phyloP scores from a whole-genome alignment of 2,113 vertebrate species.

The Numenius arquata region DNA sequence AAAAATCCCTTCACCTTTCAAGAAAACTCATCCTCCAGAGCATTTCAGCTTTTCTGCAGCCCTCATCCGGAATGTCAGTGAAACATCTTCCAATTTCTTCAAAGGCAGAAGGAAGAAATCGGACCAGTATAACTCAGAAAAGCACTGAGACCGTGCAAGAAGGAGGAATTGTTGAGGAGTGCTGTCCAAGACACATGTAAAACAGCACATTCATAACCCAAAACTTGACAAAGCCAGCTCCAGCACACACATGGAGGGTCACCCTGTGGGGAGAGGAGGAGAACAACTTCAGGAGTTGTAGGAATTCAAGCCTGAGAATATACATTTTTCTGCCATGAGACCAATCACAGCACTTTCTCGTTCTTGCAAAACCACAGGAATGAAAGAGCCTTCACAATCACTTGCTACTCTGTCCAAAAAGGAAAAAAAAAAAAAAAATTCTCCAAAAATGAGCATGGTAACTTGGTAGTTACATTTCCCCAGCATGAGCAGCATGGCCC shows the following conservation, averaged over 20 bases:
- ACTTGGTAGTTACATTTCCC: not conserved
- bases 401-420: not conserved
- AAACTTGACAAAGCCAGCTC: not conserved
- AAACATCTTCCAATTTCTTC: not conserved
- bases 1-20: not conserved
- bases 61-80: not conserved
- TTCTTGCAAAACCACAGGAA: not conserved
- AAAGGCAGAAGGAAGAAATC: not conserved
- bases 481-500: not conserved
- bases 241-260: not conserved
- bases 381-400: not conserved
- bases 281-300: not conserved
- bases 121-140: not conserved
- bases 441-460: not conserved
- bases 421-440: not conserved
- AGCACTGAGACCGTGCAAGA: not conserved
- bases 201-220: not conserved
- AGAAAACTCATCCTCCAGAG: not conserved
- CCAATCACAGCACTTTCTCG: not conserved
- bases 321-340: not conserved
- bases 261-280: fast-evolving
- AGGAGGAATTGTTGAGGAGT: not conserved
- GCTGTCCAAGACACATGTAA: not conserved
- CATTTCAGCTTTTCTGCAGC: not conserved
- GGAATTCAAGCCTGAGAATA: not conserved